Percentiles rank a stretch among this genome's conserved stretches.
phyloP scores from a whole-genome alignment of 2,888 invertebrate species.

The Stenolophus ochropezus region DNA sequence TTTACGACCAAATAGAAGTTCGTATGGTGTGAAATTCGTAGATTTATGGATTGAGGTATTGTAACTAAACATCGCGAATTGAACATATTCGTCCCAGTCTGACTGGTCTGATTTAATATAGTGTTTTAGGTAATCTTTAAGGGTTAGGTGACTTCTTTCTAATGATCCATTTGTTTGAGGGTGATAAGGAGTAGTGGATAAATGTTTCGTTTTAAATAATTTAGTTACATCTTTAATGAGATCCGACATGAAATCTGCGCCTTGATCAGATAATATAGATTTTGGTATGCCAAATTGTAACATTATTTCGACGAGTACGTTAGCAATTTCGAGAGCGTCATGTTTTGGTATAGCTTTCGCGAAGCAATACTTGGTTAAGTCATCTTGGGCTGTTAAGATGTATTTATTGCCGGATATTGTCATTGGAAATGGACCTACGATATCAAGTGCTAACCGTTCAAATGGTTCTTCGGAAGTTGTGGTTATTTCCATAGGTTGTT shows the following conservation, averaged over 20 bases:
- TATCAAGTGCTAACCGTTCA: conserved; percentile 10
- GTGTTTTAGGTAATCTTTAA: conserved; percentile 67
- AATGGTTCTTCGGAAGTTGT: conserved; percentile 9
- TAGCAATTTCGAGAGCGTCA: not conserved
- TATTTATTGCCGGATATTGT: conserved; percentile 3
- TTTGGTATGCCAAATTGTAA: not conserved
- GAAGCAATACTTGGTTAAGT: not conserved
- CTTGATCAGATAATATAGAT: conserved; percentile 2
- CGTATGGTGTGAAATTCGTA: conserved; percentile 66
- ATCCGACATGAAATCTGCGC: too few relatives aligned
- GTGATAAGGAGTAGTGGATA: conserved; percentile 63
- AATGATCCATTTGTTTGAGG: conserved; percentile 67
- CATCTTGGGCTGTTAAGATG: not conserved
- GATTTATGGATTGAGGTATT: conserved; percentile 65
- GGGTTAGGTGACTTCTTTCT: conserved; percentile 67
- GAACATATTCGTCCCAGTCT: conserved; percentile 68
- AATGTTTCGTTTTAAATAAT: not conserved
- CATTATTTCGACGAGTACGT: not conserved
- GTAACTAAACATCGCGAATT: conserved; percentile 66
- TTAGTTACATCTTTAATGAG: not conserved
- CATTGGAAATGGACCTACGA: conserved; percentile 20
- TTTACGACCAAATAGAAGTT: conserved; percentile 65
- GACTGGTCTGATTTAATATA: conserved; percentile 65
- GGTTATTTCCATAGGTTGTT: conserved; percentile 55
- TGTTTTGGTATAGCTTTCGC: not conserved